Conservation (phyloP, 2,113 vertebrate genomes). For the Centropus unirufus region DNA sequence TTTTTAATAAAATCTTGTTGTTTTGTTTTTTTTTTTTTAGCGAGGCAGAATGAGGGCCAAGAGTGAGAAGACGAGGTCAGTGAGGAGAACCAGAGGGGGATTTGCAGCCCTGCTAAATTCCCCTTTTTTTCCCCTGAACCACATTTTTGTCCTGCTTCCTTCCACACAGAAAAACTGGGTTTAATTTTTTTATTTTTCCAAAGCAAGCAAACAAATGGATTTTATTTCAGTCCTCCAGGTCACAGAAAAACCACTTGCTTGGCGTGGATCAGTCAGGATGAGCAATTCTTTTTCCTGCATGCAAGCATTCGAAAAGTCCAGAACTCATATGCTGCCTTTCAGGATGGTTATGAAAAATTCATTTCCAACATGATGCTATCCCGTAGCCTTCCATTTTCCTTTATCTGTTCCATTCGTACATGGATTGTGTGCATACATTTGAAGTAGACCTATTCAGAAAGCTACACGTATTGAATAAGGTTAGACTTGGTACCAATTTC, state of each 20-base stretch:
- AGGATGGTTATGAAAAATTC: background rate
- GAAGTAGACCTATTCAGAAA: background rate
- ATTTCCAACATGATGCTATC: background rate
- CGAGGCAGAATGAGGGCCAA: background rate
- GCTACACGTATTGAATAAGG: background rate
- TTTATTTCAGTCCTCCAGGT: background rate
- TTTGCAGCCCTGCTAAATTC: background rate
- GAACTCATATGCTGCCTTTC: background rate
- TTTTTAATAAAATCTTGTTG: too few species aligned
- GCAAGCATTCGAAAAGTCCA: background rate
- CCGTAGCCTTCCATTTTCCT: background rate
- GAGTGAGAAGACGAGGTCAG: background rate
- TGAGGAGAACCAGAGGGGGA: background rate
- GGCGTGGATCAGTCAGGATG: background rate
- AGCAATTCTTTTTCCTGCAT: background rate
- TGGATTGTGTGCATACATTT: background rate
- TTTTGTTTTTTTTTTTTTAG: background rate
- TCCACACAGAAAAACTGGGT: background rate
- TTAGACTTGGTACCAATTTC: background rate
- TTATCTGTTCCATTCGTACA: background rate
- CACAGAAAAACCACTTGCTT: background rate
- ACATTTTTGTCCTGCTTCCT: background rate
- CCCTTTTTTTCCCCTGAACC: background rate
- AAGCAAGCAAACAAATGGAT: background rate
- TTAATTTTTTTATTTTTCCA: background rate